Base-by-base conservation (phyloP, 2,888 invertebrate genomes). In the Copidosoma aretas region DNA sequence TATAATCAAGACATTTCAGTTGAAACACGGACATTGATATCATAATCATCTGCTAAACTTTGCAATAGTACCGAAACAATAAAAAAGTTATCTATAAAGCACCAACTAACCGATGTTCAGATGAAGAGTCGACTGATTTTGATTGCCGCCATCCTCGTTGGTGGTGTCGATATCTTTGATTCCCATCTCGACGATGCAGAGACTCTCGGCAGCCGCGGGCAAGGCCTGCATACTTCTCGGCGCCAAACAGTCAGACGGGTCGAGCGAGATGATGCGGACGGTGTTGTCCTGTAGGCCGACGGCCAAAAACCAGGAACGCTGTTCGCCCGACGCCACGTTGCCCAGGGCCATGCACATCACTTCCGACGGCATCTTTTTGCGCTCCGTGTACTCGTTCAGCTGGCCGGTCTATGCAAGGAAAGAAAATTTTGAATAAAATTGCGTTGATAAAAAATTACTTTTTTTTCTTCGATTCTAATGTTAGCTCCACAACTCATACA, bases 301-400 rank as follows among this genome's bases (percentile, higher is more conserved):
- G 70, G 97, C 97, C 77, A 98, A 87, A 82, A 99, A 98, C 88
- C 96, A 92, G 0, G 95, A 95, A 70, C 98, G 87, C 81, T 96
- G 95, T 84, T 99, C 98, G 8, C 98, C 98, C 1, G 91, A 89
- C 0, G 98, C 95, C 0, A 99, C 97, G 64, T 94, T 94, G 0
- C 97, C 98, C 70, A 99, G 85, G 0, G 97, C 97, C 98, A 99
- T 98, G 82, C 98, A 99, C 75, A 98, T 93, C 0, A 99, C 97
- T 84, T 99, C 98, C 0, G 94, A 92, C 10, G 95, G 93, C 91
- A 99, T 92, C 81, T 97, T 95, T 80, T 97, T 97, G 14, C 98
- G 89, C 82, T 98, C 98, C 12, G 97, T 97, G 83, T 98, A 99
- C 84, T 99, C 99, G 85, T 99, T 98, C 60, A 99, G 86, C 84